Base-by-base conservation (phyloP, 2,797 vertebrate genomes). In the Cetoscarus ocellatus region DNA sequence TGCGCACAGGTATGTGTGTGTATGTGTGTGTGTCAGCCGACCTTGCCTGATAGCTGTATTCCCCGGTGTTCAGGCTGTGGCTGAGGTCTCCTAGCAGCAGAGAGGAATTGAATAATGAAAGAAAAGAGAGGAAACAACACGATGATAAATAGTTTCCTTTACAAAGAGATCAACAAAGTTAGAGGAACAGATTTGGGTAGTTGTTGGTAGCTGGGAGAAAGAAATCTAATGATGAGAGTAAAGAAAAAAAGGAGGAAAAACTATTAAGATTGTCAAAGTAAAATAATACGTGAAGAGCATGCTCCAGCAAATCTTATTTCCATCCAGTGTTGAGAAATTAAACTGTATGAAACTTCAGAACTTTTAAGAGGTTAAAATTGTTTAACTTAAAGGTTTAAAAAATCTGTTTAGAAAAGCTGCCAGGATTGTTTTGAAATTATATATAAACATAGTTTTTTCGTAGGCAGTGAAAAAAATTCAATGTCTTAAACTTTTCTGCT, bases 11-110 rank as follows among this genome's bases (percentile, higher is more conserved):
- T 63, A 60, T 61, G 39, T 57, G 54, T 50, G 63, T 49, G 78
- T 84, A 52, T 52, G 52, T 50, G 39, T 62, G 69, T 48, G 57
- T 62, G 59, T 45, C 9, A 67, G 61, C 58, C 80, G 83, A 90
- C 84, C 86, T 91, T 90, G 82, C 65, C 75, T 80, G 67, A 84
- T 86, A 71, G 79, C 80, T 59, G 51, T 59, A 67, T 67, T 78
- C 76, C 74, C 64, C 67, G 50, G 75, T 73, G 69, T 75, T 79
- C 82, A 40, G 64, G 65, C 78, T 84, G 75, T 82, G 82, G 17
- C 69, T 77, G 77, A 76, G 79, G 66, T 83, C 75, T 63, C 73
- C 19, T 73, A 79, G 76, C 70, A 57, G 54, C 62, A 64, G 67
- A 79, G 61, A 70, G 51, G n/a, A 61, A 40, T 63, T 2, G 44